phyloP scores from a whole-genome alignment of 1,140 invertebrate species.

The Drosophila arawakana region DNA sequence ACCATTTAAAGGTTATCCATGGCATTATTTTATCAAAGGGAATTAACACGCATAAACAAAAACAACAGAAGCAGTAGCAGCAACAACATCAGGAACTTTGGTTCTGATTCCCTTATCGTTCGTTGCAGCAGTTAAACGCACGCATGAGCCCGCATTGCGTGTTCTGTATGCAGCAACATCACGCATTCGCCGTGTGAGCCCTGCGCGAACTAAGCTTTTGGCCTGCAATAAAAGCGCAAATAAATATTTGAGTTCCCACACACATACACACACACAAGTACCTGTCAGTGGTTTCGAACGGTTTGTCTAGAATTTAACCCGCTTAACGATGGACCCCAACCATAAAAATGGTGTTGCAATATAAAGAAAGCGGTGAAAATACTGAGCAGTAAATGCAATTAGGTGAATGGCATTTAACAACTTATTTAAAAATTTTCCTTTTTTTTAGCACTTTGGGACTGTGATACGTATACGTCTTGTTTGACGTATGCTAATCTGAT shows the following conservation, averaged over 20 bases:
- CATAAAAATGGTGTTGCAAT: background rate
- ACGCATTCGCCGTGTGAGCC: slow-evolving; percentile 56
- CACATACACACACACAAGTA: slow-evolving; percentile 8
- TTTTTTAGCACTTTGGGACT: background rate
- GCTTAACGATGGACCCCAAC: slow-evolving; percentile 2
- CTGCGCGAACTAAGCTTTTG: slow-evolving; percentile 37
- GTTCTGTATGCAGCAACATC: slow-evolving; percentile 40
- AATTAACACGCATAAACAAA: slow-evolving; percentile 81
- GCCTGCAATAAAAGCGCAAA: slow-evolving; percentile 67
- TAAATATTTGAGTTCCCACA: slow-evolving; percentile 54
- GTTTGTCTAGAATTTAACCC: slow-evolving; percentile 27
- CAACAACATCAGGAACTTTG: slow-evolving; percentile 28
- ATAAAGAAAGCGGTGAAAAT: slow-evolving; percentile 2
- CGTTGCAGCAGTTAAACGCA: slow-evolving; percentile 74
- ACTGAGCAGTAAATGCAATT: slow-evolving; percentile 1
- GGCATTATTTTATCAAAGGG: slow-evolving; percentile 82
- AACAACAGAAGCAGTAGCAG: slow-evolving; percentile 30
- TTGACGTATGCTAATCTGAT: slow-evolving; percentile 50
- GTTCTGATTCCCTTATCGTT: slow-evolving; percentile 55
- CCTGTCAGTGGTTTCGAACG: background rate
- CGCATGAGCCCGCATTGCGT: slow-evolving; percentile 77
- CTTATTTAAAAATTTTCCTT: background rate
- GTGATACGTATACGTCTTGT: slow-evolving; percentile 45
- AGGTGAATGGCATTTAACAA: slow-evolving; percentile 13
- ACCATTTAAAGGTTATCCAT: slow-evolving; percentile 79